Base-by-base conservation (phyloP, 1,140 invertebrate genomes). In the Meteorus sp. region DNA sequence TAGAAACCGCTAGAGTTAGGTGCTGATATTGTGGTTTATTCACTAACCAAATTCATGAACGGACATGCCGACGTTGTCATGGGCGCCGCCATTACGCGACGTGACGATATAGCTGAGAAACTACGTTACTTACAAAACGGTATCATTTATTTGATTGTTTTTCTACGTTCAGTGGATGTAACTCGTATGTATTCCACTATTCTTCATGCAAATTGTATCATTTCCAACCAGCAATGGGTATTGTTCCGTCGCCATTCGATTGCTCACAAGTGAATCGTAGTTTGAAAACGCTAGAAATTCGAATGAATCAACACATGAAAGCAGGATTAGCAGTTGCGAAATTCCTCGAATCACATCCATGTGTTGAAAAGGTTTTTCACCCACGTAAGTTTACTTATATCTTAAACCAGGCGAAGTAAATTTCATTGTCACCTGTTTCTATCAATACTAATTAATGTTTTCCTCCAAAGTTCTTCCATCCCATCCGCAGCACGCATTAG, bases 51-150 rank as follows among this genome's bases (percentile, higher is more conserved):
- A 78, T 99, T 98, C 71, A 95, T 99, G 87, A 99, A 99, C 79
- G 97, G 97, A 0, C 97, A 99, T 77, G 91, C 93, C 1, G 97
- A 99, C 82, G 91, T 98, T 39, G 89, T 99, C 1, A 99, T 99
- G 97, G 97, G 97, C 3, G 89, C 91, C 6, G 84, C 90, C 5
- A 84, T 91, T 22, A 85, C 88, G 2, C 94, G 88, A 62, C 83
- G 87, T 68, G 85, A 91, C 51, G 86, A 87, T 43, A 66, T 97
- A 0, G 85, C 86, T 64, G 72, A 89, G 20, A 84, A 83, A 72
- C 73, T 99, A 9, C 84, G 86, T 62, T 98, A 92, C 78, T 78
- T 95, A 51, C 96, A 99, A 85, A 96, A 97, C 74, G 84, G 93
- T 95, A 83, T 39, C 3, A 15, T 39, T n/a, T 39, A n/a, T 33